A percentile compares a stretch with the other conserved stretches of the same genome.
phyloP scores from a whole-genome alignment of 2,888 invertebrate genomes.

The Ceramica pisi region DNA sequence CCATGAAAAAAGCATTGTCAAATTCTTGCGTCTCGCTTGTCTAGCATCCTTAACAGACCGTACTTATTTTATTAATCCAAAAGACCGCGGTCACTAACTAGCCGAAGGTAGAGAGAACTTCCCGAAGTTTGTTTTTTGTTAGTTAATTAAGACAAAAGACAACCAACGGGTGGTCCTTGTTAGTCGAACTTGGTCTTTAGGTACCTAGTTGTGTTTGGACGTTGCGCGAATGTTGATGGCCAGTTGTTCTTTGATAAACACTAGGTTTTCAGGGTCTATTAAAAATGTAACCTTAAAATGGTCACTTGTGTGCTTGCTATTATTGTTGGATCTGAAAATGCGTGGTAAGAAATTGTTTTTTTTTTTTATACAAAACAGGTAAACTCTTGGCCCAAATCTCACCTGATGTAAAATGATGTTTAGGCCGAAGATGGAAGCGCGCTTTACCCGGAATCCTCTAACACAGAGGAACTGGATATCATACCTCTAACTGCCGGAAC shows the following conservation, averaged over 20 bases:
- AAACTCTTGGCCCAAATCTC: too few species aligned
- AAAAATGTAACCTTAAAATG: too few species aligned
- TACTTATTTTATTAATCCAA: conserved; percentile 56
- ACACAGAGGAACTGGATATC: too few species aligned
- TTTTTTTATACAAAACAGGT: too few species aligned
- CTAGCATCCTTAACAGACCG: background rate
- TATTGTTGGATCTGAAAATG: too few species aligned
- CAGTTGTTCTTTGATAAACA: background rate
- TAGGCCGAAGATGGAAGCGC: too few species aligned
- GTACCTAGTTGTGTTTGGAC: conserved; percentile 27
- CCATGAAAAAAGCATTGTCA: too few species aligned
- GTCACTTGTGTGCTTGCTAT: too few species aligned
- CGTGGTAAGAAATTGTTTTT: too few species aligned
- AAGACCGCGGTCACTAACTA: conserved; percentile 65
- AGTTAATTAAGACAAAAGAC: conserved; percentile 77
- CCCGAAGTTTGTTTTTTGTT: conserved; percentile 76
- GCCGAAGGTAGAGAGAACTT: conserved; percentile 64
- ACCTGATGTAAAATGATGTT: too few species aligned
- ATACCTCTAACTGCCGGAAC: too few species aligned
- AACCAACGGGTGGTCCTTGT: conserved; percentile 68
- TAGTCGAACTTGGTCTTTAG: conserved; percentile 47
- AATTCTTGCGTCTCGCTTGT: background rate
- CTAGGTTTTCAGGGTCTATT: background rate
- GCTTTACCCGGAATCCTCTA: too few species aligned
- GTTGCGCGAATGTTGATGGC: conserved; percentile 40